phyloP scores from a whole-genome alignment of 2,113 vertebrate genomes.

The Dissostichus mawsoni region DNA sequence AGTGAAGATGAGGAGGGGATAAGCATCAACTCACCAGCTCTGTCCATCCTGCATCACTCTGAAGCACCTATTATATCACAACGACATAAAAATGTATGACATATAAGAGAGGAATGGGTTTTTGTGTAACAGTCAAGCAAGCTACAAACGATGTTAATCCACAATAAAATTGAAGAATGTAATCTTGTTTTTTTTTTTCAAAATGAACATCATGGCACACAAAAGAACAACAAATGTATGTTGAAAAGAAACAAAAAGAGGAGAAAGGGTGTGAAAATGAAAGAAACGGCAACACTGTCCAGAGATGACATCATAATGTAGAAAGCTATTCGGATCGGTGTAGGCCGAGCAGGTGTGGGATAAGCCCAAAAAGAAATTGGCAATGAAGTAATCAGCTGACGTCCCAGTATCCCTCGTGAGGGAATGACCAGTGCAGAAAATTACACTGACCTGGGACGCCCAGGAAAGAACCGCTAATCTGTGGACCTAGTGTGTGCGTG shows the following conservation, averaged over 20 bases:
- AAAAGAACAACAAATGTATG: slow-evolving; percentile 11
- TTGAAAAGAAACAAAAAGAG: background rate
- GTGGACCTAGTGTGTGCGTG: slow-evolving; percentile 20
- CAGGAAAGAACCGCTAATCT: slow-evolving; percentile 17
- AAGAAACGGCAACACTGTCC: slow-evolving; percentile 36
- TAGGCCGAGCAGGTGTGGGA: slow-evolving; percentile 61
- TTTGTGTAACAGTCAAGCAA: slow-evolving; percentile 38
- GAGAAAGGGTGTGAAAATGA: slow-evolving; percentile 12
- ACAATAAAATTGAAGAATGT: slow-evolving; percentile 1
- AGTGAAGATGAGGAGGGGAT: slow-evolving; percentile 58
- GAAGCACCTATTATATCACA: slow-evolving; percentile 80
- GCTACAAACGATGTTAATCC: slow-evolving; percentile 10
- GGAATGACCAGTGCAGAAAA: background rate
- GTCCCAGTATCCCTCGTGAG: slow-evolving; percentile 24
- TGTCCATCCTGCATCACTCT: slow-evolving; percentile 79
- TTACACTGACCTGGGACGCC: slow-evolving; percentile 9
- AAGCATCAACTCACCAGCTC: slow-evolving; percentile 80
- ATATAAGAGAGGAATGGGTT: slow-evolving; percentile 58
- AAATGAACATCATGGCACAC: slow-evolving; percentile 1
- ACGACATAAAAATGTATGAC: slow-evolving; percentile 78
- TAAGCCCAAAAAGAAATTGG: slow-evolving; percentile 37
- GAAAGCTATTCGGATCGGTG: slow-evolving; percentile 52
- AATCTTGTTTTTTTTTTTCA: background rate
- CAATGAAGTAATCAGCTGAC: slow-evolving; percentile 46
- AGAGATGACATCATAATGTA: slow-evolving; percentile 58